Evolutionary conservation across 2,113 vertebrate genomes (phyloP).

Genomic region (Murina feae): DNA sequence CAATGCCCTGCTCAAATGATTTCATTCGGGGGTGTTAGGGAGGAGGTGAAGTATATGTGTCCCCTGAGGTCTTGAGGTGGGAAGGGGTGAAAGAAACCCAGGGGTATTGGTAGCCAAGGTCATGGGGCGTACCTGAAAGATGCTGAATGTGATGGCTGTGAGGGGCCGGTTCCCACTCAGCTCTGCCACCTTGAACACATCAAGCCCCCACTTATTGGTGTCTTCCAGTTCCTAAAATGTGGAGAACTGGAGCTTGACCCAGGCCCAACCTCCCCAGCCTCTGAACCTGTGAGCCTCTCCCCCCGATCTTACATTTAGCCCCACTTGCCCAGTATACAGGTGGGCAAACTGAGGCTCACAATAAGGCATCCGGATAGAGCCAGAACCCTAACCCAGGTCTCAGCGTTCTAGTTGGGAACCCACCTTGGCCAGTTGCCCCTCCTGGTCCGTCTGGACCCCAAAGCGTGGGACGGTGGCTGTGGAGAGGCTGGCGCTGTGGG

Average conservation of each 20-base stretch:
- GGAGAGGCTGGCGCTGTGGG: constrained; percentile 80
- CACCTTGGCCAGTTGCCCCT: constrained; percentile 89
- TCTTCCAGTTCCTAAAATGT: constrained; percentile 88
- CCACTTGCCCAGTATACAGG: background rate
- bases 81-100: background rate
- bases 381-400: background rate
- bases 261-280: background rate
- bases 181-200: constrained; percentile 90
- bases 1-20: background rate
- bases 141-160: constrained; percentile 91
- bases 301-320: background rate
- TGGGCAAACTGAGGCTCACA: background rate
- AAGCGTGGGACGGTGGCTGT: constrained; percentile 87
- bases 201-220: constrained; percentile 90
- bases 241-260: background rate
- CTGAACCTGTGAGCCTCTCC: background rate
- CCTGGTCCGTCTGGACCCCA: constrained; percentile 87
- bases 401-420: background rate
- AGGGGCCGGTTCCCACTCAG: constrained; percentile 90
- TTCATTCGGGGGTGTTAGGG: background rate
- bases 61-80: background rate
- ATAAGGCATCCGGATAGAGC: background rate
- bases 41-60: background rate
- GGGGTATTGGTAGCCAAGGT: background rate
- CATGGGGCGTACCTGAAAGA: constrained; percentile 88